These are phyloP conservation scores for Pachyuromys duprasi DNA, from an alignment of 2,797 vertebrate species.

Conservation along the genomic window DNA sequence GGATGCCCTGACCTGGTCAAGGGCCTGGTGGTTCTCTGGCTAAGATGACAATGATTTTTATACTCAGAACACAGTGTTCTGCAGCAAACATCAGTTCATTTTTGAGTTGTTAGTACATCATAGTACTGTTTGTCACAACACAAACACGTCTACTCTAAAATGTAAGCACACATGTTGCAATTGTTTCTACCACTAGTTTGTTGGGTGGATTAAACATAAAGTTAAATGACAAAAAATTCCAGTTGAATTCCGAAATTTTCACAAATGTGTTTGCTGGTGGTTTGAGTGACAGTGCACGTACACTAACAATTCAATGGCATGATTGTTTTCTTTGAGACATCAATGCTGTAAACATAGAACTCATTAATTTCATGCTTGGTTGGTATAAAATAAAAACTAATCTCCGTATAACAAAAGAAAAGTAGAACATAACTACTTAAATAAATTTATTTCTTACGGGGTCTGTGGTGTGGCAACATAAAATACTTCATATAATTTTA, in stretches of 20 bases:
- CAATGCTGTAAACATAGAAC: slow-evolving; percentile 51
- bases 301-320: not conserved
- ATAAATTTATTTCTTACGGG: not conserved
- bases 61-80: not conserved
- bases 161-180: not conserved
- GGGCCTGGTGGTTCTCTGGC: not conserved
- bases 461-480: not conserved
- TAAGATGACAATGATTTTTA: not conserved
- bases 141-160: not conserved
- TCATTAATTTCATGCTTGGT: not conserved
- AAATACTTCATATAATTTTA: slow-evolving; percentile 55
- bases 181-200: not conserved
- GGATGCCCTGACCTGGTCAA: no score
- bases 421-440: slow-evolving; percentile 10
- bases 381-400: slow-evolving; percentile 31
- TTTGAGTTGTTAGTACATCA: slow-evolving; percentile 41
- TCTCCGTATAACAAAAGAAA: not conserved
- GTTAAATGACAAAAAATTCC: slow-evolving; percentile 7
- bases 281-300: not conserved
- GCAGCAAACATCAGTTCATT: not conserved
- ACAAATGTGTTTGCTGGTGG: not conserved
- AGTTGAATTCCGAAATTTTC: not conserved
- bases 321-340: slow-evolving; percentile 18
- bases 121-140: not conserved
- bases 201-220: not conserved